Conservation (phyloP, 2,113 vertebrate genomes). For the Formicarius rufipectus region DNA sequence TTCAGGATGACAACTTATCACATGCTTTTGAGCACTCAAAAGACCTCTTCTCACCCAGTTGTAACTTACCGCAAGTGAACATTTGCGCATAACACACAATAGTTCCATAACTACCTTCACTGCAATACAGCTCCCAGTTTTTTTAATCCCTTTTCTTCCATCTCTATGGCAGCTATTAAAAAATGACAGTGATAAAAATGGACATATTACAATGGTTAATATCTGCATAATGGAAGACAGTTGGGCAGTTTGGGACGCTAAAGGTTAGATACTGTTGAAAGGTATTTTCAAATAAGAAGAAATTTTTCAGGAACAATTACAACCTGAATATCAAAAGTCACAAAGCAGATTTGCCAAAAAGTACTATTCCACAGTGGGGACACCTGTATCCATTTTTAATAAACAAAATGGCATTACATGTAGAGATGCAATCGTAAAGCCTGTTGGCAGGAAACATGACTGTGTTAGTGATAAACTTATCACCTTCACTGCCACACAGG, state of each 20-base stretch:
- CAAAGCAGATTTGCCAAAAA: neutral
- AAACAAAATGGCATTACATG: neutral
- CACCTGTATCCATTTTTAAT: neutral
- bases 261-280: neutral
- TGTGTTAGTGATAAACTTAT: neutral
- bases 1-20: neutral
- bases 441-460: neutral
- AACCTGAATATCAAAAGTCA: neutral
- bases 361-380: neutral
- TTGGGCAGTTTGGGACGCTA: neutral
- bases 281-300: neutral
- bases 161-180: neutral
- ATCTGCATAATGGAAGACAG: neutral
- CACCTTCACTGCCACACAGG: neutral
- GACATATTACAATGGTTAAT: neutral
- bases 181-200: neutral
- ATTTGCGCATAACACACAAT: neutral
- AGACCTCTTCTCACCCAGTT: neutral
- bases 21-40: neutral
- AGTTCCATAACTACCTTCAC: neutral
- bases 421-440: neutral
- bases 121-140: neutral
- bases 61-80: neutral
- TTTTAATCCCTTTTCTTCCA: neutral
- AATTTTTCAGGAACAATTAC: neutral